Conservation (phyloP, 2,113 vertebrate genomes). For the Nymphicus hollandicus region DNA sequence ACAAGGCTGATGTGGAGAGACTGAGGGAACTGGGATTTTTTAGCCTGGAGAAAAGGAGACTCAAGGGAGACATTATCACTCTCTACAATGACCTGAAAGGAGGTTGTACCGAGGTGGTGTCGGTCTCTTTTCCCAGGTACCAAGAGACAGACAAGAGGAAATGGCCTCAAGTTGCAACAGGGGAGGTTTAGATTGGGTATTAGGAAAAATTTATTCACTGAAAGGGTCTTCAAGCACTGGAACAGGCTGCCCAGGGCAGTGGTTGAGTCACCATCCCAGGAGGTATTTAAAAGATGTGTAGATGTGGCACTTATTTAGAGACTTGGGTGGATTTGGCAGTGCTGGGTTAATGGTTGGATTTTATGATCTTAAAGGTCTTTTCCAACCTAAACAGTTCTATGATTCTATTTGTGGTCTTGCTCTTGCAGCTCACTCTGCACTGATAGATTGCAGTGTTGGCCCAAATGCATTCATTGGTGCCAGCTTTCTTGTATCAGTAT, state of each 20-base stretch:
- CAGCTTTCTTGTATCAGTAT: not conserved
- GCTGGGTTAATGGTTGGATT: not conserved
- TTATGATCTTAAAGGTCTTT: not conserved
- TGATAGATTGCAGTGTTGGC: not conserved
- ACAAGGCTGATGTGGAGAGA: not conserved
- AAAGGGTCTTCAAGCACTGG: not conserved
- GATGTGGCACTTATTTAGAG: not conserved
- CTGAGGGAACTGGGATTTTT: not conserved
- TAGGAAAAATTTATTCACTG: not conserved
- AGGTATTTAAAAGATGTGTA: not conserved
- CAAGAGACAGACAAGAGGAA: not conserved
- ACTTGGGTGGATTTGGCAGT: not conserved
- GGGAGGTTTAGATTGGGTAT: not conserved
- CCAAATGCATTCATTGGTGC: not conserved
- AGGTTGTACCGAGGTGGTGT: not conserved
- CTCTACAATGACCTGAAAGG: not conserved
- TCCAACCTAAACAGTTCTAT: not conserved
- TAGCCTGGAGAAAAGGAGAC: not conserved
- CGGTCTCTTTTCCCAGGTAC: not conserved
- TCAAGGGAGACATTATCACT: not conserved
- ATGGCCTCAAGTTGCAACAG: not conserved
- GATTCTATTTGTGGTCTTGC: not conserved
- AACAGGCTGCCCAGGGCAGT: not conserved
- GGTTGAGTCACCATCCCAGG: too few species aligned
- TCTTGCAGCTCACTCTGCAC: not conserved